A percentile compares a stretch with the other conserved stretches of the same genome.
phyloP scores from a whole-genome alignment of 2,888 invertebrate genomes.

The Tillus elongatus region DNA sequence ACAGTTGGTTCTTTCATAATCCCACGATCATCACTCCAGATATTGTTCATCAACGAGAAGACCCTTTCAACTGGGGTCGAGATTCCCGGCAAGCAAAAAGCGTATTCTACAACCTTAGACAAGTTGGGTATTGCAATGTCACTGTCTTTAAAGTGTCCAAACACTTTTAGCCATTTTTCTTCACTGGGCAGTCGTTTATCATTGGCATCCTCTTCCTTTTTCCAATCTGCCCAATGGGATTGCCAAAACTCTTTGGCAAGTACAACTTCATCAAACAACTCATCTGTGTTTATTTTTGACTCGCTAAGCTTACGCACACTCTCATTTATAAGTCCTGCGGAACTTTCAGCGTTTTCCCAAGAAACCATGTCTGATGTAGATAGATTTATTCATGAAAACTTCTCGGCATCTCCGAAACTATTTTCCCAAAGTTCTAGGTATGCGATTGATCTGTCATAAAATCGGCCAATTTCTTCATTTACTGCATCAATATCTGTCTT shows the following conservation, averaged over 20 bases:
- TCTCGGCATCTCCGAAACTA: too few species aligned
- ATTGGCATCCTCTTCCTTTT: constrained; percentile 6
- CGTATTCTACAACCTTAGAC: constrained; percentile 7
- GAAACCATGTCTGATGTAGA: not conserved
- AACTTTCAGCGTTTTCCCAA: constrained; percentile 6
- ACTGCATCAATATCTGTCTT: not conserved
- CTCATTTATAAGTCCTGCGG: constrained; percentile 4
- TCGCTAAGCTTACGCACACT: not conserved
- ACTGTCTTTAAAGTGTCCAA: constrained; percentile 6
- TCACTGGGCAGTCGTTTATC: not conserved
- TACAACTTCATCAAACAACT: too few species aligned
- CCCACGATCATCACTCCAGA: constrained; percentile 5
- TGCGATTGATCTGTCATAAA: constrained; percentile 4
- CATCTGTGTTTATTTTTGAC: constrained; percentile 1
- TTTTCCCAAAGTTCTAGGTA: constrained; percentile 5
- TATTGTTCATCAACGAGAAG: constrained; percentile 5
- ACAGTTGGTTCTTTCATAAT: constrained; percentile 7
- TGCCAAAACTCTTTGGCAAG: constrained; percentile 6
- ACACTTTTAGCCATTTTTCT: constrained; percentile 6
- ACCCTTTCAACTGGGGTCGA: not conserved
- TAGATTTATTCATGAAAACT: too few species aligned
- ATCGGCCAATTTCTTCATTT: constrained; percentile 6
- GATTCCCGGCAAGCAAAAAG: constrained; percentile 7
- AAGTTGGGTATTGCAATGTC: constrained; percentile 7
- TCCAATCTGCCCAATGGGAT: constrained; percentile 7